phyloP scores from a whole-genome alignment of 2,888 invertebrate genomes.

The Endotricha flammealis region DNA sequence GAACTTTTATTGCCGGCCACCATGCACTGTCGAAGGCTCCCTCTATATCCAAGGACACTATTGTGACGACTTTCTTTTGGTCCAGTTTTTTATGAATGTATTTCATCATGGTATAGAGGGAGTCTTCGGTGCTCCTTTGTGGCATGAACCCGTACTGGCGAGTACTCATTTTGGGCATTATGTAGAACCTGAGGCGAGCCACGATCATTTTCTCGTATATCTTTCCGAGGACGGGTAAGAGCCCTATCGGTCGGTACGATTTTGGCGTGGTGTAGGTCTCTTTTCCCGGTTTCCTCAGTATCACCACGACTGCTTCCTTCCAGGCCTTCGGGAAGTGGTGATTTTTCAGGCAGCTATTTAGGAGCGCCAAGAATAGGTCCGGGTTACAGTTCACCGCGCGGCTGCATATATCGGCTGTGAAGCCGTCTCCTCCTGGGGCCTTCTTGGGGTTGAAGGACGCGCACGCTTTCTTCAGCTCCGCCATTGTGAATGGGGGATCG shows the following conservation, averaged over 20 bases:
- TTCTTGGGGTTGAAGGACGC: conserved; percentile 4
- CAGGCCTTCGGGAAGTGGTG: neutral
- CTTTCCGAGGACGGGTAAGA: conserved; percentile 20
- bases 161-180: neutral
- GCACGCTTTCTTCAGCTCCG: neutral
- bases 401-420: neutral
- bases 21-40: conserved; percentile 6
- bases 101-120: neutral
- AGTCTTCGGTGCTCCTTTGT: neutral
- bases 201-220: conserved; percentile 13
- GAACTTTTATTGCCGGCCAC: neutral
- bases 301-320: neutral
- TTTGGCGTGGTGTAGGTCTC: neutral
- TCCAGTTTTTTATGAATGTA: neutral
- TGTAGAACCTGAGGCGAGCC: neutral
- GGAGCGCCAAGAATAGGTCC: neutral
- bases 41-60: conserved; percentile 3
- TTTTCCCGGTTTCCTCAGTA: neutral
- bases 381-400: neutral
- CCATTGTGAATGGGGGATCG: conserved; percentile 1
- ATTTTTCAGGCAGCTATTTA: neutral
- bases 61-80: neutral
- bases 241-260: conserved; percentile 11
- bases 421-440: conserved; percentile 1
- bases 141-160: neutral